phyloP scores from a whole-genome alignment of 1,140 invertebrate species.

The Leptonema lineaticorne region DNA sequence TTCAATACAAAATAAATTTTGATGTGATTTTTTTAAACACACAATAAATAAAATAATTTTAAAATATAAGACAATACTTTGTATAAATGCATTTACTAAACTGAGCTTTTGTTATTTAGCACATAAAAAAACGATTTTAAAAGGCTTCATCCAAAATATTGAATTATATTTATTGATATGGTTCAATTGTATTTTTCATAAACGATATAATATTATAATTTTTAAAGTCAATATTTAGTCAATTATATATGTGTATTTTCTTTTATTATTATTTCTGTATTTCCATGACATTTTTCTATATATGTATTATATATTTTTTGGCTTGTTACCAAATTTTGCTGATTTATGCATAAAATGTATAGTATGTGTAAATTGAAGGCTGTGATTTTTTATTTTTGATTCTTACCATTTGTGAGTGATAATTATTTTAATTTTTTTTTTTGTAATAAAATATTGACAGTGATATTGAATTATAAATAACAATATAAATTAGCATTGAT shows the following conservation, averaged over 20 bases:
- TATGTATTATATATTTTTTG: background rate
- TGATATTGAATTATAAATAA: background rate
- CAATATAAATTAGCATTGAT: no score
- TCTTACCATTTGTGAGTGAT: background rate
- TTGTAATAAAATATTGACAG: background rate
- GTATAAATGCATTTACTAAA: background rate
- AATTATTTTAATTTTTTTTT: constrained; percentile 1
- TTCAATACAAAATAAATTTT: no score
- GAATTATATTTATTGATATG: constrained; percentile 1
- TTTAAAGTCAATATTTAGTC: background rate
- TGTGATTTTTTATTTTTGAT: constrained; percentile 11
- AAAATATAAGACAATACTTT: no score
- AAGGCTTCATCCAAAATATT: background rate
- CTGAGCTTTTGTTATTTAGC: background rate
- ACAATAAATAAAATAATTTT: no score
- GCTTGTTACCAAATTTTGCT: no score
- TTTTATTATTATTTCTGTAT: background rate
- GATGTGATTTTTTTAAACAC: no score
- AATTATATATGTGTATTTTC: background rate
- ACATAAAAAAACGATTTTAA: background rate
- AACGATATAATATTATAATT: background rate
- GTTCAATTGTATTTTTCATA: background rate
- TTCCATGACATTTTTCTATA: background rate
- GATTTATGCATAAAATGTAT: no score
- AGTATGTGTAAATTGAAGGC: background rate